Conservation (phyloP, 2,113 vertebrate species). For the Microtus richardsoni region DNA sequence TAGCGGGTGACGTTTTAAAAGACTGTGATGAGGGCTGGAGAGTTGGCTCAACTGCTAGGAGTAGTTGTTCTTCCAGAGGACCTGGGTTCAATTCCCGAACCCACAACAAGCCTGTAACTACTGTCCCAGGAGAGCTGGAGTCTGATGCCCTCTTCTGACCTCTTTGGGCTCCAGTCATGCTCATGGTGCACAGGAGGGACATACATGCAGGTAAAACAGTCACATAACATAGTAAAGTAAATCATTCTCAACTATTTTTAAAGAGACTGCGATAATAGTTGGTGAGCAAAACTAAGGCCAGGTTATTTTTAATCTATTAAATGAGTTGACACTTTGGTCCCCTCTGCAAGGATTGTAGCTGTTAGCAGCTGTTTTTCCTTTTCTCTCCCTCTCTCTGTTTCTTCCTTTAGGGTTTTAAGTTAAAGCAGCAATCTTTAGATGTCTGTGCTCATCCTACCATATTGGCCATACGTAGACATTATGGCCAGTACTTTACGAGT, state of each 20-base stretch:
- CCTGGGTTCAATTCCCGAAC: background rate
- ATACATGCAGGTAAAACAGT: too few relatives aligned
- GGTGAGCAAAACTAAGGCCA: background rate
- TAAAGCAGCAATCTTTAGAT: background rate
- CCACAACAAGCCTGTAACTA: background rate
- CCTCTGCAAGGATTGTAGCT: background rate
- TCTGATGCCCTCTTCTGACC: background rate
- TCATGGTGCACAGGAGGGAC: background rate
- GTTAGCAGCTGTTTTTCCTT: background rate
- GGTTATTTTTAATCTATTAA: background rate
- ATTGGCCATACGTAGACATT: background rate
- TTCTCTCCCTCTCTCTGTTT: background rate
- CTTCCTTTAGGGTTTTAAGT: constrained; percentile 1
- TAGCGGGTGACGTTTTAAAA: background rate
- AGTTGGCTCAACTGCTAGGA: background rate
- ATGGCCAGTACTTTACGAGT: background rate
- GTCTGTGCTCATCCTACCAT: background rate
- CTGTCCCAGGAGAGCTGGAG: background rate
- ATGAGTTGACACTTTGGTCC: background rate
- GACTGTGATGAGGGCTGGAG: background rate
- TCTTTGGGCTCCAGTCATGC: background rate
- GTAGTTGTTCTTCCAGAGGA: background rate
- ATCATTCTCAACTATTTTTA: background rate
- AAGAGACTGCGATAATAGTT: background rate
- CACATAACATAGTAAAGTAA: background rate